These are phyloP conservation scores for Cepphus grylle DNA, from an alignment of 2,113 vertebrate genomes.

Conservation along the genomic window DNA sequence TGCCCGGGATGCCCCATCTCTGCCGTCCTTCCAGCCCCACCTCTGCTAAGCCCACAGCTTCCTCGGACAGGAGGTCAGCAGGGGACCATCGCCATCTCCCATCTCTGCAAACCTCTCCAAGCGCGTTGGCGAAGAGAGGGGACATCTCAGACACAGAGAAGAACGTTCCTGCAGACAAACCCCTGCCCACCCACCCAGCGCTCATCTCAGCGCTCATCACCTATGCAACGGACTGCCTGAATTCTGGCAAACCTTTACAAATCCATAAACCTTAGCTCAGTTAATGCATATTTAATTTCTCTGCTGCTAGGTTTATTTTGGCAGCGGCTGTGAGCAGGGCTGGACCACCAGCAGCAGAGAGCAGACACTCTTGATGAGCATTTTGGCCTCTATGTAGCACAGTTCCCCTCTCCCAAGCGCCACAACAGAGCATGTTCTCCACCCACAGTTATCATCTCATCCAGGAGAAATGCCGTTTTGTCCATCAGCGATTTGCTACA, in stretches of 20 bases:
- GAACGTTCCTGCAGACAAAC: not conserved
- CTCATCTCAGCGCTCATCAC: not conserved
- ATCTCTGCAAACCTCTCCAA: not conserved
- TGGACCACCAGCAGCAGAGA: not conserved
- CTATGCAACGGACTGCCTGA: not conserved
- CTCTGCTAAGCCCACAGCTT: not conserved
- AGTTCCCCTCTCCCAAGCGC: not conserved
- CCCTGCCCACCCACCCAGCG: accelerated
- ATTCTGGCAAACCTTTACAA: not conserved
- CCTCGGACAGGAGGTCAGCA: not conserved
- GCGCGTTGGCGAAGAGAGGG: accelerated
- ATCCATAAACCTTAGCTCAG: not conserved
- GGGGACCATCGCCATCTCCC: not conserved
- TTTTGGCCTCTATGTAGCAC: not conserved
- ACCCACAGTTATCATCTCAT: not conserved
- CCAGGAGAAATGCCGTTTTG: not conserved
- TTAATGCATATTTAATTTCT: not conserved
- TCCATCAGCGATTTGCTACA: not conserved
- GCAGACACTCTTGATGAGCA: not conserved
- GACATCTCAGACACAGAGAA: not conserved
- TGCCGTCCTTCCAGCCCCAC: not conserved
- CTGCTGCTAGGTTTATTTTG: not conserved
- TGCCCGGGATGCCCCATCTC: not conserved
- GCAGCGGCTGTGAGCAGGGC: not conserved
- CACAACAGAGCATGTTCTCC: not conserved